Evolutionary conservation across 2,113 vertebrate species (phyloP).

Genomic region (Ailurus styani): DNA sequence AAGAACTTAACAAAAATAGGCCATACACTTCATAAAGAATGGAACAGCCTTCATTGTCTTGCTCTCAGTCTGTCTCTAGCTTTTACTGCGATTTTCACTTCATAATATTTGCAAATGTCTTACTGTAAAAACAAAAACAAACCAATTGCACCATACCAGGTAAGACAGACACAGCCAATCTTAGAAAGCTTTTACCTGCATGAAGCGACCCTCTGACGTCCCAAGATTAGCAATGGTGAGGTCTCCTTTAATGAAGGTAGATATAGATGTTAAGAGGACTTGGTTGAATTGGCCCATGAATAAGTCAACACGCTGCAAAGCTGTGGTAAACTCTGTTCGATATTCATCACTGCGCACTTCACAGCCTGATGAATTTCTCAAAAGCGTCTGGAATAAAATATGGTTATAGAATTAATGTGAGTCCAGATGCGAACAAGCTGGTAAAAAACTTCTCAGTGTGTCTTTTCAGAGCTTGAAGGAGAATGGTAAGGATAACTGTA

Average conservation of each 20-base stretch:
- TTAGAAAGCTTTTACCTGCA: constrained; percentile 86
- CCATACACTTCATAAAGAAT: background rate
- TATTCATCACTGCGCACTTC: constrained; percentile 90
- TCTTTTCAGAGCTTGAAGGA: background rate
- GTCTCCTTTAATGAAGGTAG: constrained; percentile 85
- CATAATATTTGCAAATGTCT: background rate
- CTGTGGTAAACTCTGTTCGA: constrained; percentile 92
- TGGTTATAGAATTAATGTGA: background rate
- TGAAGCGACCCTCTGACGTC: constrained; percentile 91
- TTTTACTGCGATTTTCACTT: background rate
- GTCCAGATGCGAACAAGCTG: background rate
- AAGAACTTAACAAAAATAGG: constrained; percentile 42
- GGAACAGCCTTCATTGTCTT: background rate
- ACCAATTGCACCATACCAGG: background rate
- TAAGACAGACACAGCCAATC: background rate
- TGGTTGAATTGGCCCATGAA: constrained; percentile 91
- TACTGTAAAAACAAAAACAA: background rate
- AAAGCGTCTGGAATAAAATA: constrained; percentile 87
- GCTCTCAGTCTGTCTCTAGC: background rate
- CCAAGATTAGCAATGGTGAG: constrained; percentile 93
- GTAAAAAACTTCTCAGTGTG: background rate
- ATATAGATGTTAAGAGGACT: constrained; percentile 92
- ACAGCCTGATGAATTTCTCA: constrained; percentile 88
- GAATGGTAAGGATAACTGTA: background rate
- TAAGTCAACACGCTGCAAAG: constrained; percentile 91